These are phyloP conservation scores for Emmelina monodactyla DNA, from an alignment of 2,888 invertebrate species.

Conservation along the genomic window DNA sequence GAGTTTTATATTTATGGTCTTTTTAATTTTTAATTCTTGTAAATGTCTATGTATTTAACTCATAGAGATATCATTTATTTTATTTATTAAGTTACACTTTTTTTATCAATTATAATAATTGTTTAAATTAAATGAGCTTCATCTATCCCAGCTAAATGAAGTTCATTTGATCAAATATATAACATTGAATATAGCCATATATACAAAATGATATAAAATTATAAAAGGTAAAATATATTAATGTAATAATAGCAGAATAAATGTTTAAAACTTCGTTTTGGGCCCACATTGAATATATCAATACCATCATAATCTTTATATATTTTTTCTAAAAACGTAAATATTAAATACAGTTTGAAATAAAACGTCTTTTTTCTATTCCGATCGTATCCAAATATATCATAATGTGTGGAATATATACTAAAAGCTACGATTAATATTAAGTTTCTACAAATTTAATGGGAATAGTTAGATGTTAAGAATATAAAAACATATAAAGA, in stretches of 20 bases:
- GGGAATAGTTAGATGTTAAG: slow-evolving; percentile 29
- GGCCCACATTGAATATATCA: slow-evolving; percentile 33
- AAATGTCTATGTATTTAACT: too few relatives aligned
- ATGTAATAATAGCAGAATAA: slow-evolving; percentile 15
- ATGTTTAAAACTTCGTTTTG: slow-evolving; percentile 33
- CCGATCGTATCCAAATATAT: slow-evolving; percentile 24
- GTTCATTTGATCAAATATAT: slow-evolving; percentile 35
- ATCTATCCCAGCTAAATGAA: slow-evolving; percentile 56
- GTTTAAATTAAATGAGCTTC: slow-evolving; percentile 44
- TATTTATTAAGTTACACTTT: too few relatives aligned
- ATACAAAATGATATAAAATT: slow-evolving; percentile 19
- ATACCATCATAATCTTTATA: slow-evolving; percentile 29
- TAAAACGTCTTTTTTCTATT: slow-evolving; percentile 31
- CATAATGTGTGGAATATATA: slow-evolving; percentile 19
- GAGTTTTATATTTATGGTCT: too few relatives aligned
- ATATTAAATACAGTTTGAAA: slow-evolving; percentile 32
- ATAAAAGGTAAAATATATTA: slow-evolving; percentile 16
- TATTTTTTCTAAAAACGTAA: slow-evolving; percentile 44
- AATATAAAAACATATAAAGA: slow-evolving; percentile 44
- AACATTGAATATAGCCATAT: slow-evolving; percentile 12
- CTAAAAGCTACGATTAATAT: neutral
- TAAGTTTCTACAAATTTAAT: slow-evolving; percentile 1
- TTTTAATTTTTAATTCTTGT: too few relatives aligned
- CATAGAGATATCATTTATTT: too few relatives aligned
- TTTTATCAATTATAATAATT: too few relatives aligned